Base-by-base conservation (phyloP, 2,113 vertebrate species). In the Corapipo altera region DNA sequence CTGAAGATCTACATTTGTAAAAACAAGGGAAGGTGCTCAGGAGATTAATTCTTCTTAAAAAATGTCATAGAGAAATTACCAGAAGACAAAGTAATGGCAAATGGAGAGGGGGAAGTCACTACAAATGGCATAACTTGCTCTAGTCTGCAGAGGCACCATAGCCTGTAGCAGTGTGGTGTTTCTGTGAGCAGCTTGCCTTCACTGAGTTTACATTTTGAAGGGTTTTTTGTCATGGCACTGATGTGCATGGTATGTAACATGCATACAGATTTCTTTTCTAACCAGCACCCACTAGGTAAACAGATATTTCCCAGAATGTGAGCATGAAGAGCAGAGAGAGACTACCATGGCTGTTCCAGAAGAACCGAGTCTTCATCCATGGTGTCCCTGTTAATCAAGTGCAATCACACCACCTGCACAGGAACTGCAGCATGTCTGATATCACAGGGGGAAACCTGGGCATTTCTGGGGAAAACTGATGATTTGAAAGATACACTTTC, bases 1-100 rank as follows among this genome's bases (percentile, higher is more conserved):
- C 48, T 91, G 69, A 82, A 93, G 71, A 87, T 55, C 39, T 9
- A 6, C 39, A 33, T 92, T 96, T 93, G 67, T 69, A 19, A 91
- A 95, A 95, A 49, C 41, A 90, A 74, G 18, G 55, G 80, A 62
- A 77, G 61, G 12, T 77, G 37, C 52, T 87, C 74, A 70, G 70
- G 49, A 66, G 41, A 90, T 67, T 91, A 89, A 92, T 64, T 67
- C 46, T 54, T 64, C 52, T 70, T 58, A 10, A 55, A 70, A 85
- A 86, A 33, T 30, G 9, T 71, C 15, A 55, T 19, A 51, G 27
- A 86, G 46, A 89, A 88, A 87, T 69, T 70, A 55, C 57, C 18
- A 64, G 64, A 85, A 87, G 26, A 66, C 32, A 75, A 9, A 58
- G 51, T 16, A 58, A 59, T 18, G 52, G 57, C 64, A 90, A 74